Conservation (phyloP, 2,888 invertebrate species). For the Acanthosepion pharaonis region DNA sequence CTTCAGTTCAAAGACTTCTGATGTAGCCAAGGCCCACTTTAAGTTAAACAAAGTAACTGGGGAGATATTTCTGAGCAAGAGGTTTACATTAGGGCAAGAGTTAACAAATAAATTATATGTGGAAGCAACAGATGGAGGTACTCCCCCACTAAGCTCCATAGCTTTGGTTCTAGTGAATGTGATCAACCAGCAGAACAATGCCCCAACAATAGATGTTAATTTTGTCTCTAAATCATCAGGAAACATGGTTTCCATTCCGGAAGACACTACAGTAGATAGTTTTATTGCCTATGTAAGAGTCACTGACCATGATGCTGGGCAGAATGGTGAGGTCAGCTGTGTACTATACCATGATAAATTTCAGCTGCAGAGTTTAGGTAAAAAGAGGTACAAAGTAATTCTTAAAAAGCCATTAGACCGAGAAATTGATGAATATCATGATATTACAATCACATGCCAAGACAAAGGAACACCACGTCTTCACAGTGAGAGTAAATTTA, state of each 20-base stretch:
- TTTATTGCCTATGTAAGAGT: conserved; percentile 21
- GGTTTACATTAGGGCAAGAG: conserved; percentile 9
- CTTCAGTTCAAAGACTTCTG: background rate
- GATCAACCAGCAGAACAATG: conserved; percentile 7
- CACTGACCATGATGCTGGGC: background rate
- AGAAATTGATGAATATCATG: conserved; percentile 21
- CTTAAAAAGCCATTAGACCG: background rate
- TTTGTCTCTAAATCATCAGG: background rate
- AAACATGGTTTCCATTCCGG: background rate
- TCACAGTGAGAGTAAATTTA: background rate
- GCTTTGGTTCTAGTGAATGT: conserved; percentile 21
- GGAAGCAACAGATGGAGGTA: background rate
- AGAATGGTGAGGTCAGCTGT: background rate
- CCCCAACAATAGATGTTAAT: background rate
- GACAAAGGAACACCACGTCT: background rate
- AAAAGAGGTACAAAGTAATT: background rate
- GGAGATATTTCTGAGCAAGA: conserved; percentile 33
- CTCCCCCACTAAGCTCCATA: background rate
- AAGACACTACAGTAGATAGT: conserved; percentile 33
- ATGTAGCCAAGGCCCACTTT: background rate
- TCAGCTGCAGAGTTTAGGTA: background rate
- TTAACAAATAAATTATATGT: background rate
- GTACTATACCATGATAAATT: background rate
- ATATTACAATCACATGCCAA: background rate
- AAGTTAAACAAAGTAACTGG: background rate